Percentiles rank a stretch among this genome's conserved stretches.
Conservation (phyloP, 1,140 invertebrate species). For the Maconellicoccus hirsutus region DNA sequence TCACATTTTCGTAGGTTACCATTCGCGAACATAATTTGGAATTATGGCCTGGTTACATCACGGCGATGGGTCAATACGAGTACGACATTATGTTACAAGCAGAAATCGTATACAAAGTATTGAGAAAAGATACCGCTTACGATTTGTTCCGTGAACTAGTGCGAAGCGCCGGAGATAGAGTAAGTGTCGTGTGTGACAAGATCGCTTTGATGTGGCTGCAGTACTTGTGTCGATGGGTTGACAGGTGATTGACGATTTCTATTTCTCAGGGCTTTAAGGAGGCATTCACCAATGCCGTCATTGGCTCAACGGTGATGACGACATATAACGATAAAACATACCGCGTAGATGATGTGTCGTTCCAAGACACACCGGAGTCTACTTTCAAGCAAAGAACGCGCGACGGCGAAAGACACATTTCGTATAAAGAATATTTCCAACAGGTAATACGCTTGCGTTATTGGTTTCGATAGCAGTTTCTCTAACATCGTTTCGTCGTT, state of each 20-base stretch:
- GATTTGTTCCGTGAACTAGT: constrained; percentile 42
- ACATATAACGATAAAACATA: constrained; percentile 69
- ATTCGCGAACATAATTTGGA: constrained; percentile 42
- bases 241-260: too few relatives aligned
- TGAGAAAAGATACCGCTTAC: constrained; percentile 44
- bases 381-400: constrained; percentile 49
- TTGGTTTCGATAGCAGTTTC: too few relatives aligned
- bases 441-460: too few relatives aligned
- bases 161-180: constrained; percentile 31
- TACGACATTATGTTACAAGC: constrained; percentile 52
- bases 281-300: constrained; percentile 23
- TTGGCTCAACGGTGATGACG: constrained; percentile 57
- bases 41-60: constrained; percentile 65
- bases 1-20: constrained; percentile 31
- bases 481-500: neutral
- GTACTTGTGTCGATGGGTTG: too few relatives aligned
- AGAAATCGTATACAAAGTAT: constrained; percentile 65
- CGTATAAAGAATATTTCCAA: constrained; percentile 75
- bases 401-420: constrained; percentile 35
- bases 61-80: constrained; percentile 68
- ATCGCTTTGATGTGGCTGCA: too few relatives aligned
- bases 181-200: neutral
- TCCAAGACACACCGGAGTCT: constrained; percentile 46
- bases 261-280: constrained; percentile 18
- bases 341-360: constrained; percentile 70